These are phyloP conservation scores for Tokudaia muenninki DNA, from an alignment of 2,797 vertebrate genomes.

Conservation along the genomic window DNA sequence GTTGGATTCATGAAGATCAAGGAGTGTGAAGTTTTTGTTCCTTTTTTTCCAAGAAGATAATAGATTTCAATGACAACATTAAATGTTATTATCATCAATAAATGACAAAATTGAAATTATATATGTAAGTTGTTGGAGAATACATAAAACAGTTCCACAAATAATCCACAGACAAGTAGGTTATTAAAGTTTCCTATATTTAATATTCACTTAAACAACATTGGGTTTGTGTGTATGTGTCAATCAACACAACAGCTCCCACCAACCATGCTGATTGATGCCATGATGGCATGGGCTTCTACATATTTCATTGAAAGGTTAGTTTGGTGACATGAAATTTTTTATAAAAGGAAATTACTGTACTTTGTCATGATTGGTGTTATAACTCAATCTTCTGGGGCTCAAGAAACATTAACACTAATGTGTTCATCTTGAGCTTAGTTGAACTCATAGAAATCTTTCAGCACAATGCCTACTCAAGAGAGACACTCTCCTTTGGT, in stretches of 20 bases:
- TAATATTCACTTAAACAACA: background rate
- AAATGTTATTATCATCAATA: background rate
- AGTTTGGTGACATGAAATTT: background rate
- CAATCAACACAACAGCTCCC: background rate
- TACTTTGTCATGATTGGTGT: conserved; percentile 7
- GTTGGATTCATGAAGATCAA: conserved; percentile 35
- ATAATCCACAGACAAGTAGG: no score
- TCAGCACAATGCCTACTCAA: conserved; percentile 26
- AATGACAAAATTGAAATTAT: background rate
- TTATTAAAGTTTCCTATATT: background rate
- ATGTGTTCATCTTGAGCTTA: conserved; percentile 32
- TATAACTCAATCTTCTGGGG: background rate
- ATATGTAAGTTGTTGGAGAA: background rate
- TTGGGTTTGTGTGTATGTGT: no score
- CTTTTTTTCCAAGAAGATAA: background rate
- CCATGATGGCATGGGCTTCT: no score
- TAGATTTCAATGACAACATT: background rate
- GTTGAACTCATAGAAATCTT: conserved; percentile 14
- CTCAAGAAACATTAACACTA: conserved; percentile 56
- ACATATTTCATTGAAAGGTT: background rate
- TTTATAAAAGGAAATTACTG: background rate
- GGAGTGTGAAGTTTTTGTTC: conserved; percentile 12
- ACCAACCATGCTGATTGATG: no score
- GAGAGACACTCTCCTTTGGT: background rate
- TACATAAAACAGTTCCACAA: background rate